phyloP scores from a whole-genome alignment of 2,113 vertebrate genomes.

The Manacus vitellinus region DNA sequence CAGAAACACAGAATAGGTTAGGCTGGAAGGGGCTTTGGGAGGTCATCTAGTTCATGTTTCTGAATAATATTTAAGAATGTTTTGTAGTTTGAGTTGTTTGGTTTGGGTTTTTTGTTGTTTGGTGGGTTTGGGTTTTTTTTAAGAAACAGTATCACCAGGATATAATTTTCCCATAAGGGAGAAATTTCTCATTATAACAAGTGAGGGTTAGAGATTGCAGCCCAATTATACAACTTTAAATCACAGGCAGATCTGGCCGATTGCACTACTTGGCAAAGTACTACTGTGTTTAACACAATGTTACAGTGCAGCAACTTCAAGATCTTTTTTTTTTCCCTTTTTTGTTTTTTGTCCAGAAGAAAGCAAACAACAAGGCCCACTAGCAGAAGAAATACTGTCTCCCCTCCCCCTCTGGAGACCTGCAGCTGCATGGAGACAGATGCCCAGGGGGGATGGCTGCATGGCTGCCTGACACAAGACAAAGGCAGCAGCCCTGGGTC shows the following conservation, averaged over 20 bases:
- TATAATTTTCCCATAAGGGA: neutral
- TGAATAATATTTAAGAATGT: neutral
- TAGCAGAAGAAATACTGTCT: neutral
- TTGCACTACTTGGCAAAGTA: neutral
- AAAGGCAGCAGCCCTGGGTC: neutral
- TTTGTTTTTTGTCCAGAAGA: neutral
- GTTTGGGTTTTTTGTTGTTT: neutral
- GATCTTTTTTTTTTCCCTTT: neutral
- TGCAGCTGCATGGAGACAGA: rapidly evolving
- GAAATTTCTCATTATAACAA: neutral
- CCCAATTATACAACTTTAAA: neutral
- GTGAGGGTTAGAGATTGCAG: neutral
- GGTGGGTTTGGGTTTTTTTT: neutral
- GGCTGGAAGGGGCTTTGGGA: neutral
- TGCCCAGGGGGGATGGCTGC: neutral
- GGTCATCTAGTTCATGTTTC: neutral
- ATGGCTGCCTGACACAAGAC: rapidly evolving
- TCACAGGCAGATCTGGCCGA: neutral
- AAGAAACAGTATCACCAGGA: neutral
- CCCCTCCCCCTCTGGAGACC: neutral
- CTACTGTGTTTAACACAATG: neutral
- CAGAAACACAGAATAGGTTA: neutral
- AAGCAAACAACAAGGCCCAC: neutral
- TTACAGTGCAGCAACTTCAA: neutral
- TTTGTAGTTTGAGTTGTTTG: neutral